phyloP scores from a whole-genome alignment of 2,113 vertebrate genomes.

The pig (Sus scrofa) region DNA sequence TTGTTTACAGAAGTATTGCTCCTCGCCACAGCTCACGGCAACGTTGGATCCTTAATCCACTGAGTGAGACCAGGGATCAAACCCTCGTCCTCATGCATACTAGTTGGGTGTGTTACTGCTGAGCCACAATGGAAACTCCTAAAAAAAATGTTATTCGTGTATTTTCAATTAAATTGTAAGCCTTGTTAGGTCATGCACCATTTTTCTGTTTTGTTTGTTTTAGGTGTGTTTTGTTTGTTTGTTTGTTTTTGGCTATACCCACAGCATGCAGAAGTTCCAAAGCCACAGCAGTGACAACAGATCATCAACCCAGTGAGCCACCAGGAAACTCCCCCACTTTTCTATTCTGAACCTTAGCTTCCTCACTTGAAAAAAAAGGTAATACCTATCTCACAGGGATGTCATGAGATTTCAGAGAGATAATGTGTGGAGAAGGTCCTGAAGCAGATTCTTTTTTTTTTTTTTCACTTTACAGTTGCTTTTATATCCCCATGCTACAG shows the following conservation, averaged over 20 bases:
- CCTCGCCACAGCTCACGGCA: neutral
- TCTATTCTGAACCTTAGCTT: slow-evolving; percentile 29
- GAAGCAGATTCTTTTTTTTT: slow-evolving; percentile 25
- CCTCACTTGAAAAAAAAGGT: slow-evolving; percentile 4
- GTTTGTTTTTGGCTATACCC: too few species aligned
- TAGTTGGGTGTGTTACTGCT: too few species aligned
- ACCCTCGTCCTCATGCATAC: too few species aligned
- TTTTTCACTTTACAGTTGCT: too few species aligned
- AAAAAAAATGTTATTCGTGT: neutral
- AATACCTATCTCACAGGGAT: neutral
- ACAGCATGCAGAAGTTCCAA: too few species aligned
- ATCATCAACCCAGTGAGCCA: too few species aligned
- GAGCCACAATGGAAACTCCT: too few species aligned
- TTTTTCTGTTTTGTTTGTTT: slow-evolving; percentile 22
- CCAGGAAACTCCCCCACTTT: neutral
- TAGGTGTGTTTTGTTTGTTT: too few species aligned
- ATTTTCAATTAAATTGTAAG: slow-evolving; percentile 51
- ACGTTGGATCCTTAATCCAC: too few species aligned
- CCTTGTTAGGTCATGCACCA: slow-evolving; percentile 16
- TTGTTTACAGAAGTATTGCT: neutral
- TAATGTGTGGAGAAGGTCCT: neutral
- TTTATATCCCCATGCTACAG: too few species aligned
- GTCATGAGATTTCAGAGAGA: slow-evolving; percentile 40
- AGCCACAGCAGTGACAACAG: too few species aligned
- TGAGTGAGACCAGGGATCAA: too few species aligned